These are phyloP conservation scores for Taxidea taxus DNA, from an alignment of 2,113 vertebrate genomes.

Conservation along the genomic window DNA sequence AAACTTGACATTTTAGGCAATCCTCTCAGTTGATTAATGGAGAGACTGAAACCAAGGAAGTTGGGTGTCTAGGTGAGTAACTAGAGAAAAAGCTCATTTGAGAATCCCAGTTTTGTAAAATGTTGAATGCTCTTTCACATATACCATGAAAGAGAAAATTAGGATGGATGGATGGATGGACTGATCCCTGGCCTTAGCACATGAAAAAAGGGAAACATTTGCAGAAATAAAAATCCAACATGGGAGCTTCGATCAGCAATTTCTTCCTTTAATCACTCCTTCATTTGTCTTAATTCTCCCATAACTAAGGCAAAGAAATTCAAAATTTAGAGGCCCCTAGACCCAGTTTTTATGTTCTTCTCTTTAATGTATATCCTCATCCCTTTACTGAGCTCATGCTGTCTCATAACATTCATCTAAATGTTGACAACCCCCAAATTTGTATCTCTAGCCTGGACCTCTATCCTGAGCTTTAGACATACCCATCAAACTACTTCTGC, in stretches of 20 bases:
- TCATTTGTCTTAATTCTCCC: not conserved
- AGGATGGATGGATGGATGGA: not conserved
- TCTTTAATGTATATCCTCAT: not conserved
- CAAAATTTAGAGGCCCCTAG: not conserved
- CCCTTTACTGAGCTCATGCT: not conserved
- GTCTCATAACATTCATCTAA: not conserved
- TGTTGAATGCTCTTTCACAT: not conserved
- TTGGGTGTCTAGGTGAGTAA: not conserved
- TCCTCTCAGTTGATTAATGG: not conserved
- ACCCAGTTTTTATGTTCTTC: not conserved
- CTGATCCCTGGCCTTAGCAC: not conserved
- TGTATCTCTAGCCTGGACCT: not conserved
- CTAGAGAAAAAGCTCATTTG: not conserved
- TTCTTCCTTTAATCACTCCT: not conserved
- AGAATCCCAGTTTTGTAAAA: not conserved
- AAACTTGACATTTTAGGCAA: not conserved
- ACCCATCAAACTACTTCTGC: not conserved
- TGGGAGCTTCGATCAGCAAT: not conserved
- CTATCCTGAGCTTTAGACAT: not conserved
- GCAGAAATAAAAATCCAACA: not conserved
- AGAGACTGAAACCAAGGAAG: not conserved
- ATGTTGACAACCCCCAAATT: not conserved
- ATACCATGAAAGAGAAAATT: not conserved
- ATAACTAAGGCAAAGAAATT: not conserved
- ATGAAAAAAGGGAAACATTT: not conserved